A percentile compares a stretch with the other conserved stretches of the same genome.
phyloP scores from a whole-genome alignment of 2,113 vertebrate genomes.

The Turdus rufiventris region DNA sequence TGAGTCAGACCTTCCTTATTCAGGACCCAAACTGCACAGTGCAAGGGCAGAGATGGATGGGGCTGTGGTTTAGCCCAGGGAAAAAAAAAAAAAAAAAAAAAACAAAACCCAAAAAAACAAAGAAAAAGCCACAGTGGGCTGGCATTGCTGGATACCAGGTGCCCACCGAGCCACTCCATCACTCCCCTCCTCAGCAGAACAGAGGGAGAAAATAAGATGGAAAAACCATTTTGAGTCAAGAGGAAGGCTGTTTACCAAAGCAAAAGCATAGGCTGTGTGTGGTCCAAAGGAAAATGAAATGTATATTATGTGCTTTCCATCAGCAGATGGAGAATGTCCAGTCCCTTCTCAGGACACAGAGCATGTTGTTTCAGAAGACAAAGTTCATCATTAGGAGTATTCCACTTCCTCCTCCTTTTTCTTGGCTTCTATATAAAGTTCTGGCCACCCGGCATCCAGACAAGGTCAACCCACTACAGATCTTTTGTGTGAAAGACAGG shows the following conservation, averaged over 20 bases:
- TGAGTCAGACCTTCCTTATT: not conserved
- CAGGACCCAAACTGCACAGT: not conserved
- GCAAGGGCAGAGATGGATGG: not conserved
- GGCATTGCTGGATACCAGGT: not conserved
- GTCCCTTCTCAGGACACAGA: not conserved
- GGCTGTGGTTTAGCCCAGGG: not conserved
- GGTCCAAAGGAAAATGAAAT: not conserved
- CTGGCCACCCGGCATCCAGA: not conserved
- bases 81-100: not conserved
- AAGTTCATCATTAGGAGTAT: not conserved
- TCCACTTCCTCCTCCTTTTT: not conserved
- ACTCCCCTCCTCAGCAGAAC: not conserved
- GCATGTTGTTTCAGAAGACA: not conserved
- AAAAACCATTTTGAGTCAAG: not conserved
- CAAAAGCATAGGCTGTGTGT: not conserved
- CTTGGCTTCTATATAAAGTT: not conserved
- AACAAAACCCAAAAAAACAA: too few species aligned
- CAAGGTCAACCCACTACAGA: not conserved
- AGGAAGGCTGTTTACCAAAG: not conserved
- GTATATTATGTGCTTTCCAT: not conserved
- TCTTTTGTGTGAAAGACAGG: not conserved
- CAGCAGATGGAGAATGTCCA: not conserved
- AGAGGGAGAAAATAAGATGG: not conserved
- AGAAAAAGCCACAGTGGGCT: accelerated
- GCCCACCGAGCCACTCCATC: not conserved